Percentiles rank a stretch among this genome's conserved stretches.
These are phyloP conservation scores for Cinclus mexicanus DNA, from an alignment of 2,113 vertebrate genomes.

Conservation along the genomic window DNA sequence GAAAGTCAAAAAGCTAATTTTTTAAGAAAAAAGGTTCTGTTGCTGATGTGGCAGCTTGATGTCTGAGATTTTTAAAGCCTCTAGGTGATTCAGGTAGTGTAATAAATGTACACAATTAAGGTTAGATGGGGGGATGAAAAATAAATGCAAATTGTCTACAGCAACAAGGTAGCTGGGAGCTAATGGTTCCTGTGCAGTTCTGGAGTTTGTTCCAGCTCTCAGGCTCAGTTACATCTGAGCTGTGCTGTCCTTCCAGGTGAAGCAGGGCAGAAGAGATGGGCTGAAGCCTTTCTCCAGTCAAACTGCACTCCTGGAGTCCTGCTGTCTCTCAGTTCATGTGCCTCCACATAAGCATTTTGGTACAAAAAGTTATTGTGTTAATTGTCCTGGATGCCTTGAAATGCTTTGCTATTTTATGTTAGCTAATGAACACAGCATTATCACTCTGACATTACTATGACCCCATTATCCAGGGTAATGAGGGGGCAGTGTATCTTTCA, in stretches of 20 bases:
- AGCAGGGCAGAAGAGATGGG: neutral
- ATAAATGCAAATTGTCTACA: neutral
- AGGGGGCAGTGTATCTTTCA: neutral
- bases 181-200: neutral
- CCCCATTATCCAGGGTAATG: neutral
- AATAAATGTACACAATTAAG: neutral
- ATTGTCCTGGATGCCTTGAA: neutral
- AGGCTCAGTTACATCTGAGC: neutral
- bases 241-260: fast-evolving
- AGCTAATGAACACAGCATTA: neutral
- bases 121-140: neutral
- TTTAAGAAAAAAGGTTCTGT: neutral
- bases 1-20: neutral
- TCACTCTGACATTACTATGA: neutral
- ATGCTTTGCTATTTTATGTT: neutral
- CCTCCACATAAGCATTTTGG: neutral
- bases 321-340: neutral
- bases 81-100: neutral
- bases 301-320: neutral
- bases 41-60: neutral
- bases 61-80: neutral
- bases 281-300: neutral
- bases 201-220: neutral
- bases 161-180: neutral
- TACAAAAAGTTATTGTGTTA: neutral